Evolutionary conservation across 2,113 vertebrate genomes (phyloP), one percentile per base, ranked within the genome.

Genomic region (Gopherus evgoodei): DNA sequence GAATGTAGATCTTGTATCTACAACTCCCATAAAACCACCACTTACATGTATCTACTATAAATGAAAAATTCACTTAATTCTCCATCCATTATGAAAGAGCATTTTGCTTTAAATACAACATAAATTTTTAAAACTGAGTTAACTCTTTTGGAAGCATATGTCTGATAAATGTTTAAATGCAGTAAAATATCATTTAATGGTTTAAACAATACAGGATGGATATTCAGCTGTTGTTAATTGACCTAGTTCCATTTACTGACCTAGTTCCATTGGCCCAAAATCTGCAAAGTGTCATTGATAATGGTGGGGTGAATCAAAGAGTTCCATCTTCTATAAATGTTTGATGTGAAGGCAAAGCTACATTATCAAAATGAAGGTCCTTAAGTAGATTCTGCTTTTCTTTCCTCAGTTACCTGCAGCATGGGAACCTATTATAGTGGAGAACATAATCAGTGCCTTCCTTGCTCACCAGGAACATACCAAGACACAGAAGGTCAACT

Each of bases 401-500:
- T 97, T 91, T 94, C 81, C 97, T 16, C 98, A 99, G 99, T 98
- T 95, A 98, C 98, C 97, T 99, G 99, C 89, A 97, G 97, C 52
- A 95, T 97, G 8, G 99, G 99, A 84, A 99, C 99, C 38, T 99
- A 98, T 97, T 99, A 99, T 98, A 99, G 98, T 0, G 99, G 99
- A 3, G 99, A 99, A 44, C 98, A 98, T 38, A 97, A 98, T 56
- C 98, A 99, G 95, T 99, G 99, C 80, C 8, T 99, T 24, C 98
- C 98, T 1, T 99, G 99, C 94, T 95, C 98, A 0, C 97, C 99
- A 0, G 99, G 99, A n/a, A 99, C 99, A 1, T 99, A 99, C 98
- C 99, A 99, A 98, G 99, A 99, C 92, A 97, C 94, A 0, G 98
- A 98, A 65, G 99, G 99, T 5, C 99, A 99, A 69, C 98, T 99